Base-by-base conservation (phyloP, 2,797 vertebrate genomes). In the Diplodus puntazzo region DNA sequence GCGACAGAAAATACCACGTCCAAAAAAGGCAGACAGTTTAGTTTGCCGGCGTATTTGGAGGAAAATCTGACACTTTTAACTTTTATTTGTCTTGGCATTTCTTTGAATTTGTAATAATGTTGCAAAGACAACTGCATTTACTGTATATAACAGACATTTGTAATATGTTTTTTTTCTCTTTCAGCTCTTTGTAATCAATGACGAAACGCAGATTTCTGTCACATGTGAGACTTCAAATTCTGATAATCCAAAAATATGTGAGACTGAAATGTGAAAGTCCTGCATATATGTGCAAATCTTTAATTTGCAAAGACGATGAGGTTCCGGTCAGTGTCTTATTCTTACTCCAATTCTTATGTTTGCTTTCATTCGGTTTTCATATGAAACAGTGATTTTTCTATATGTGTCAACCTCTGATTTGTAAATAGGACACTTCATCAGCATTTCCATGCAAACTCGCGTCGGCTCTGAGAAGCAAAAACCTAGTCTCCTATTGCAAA, bases 381-480 rank as follows among this genome's bases (percentile, higher is more conserved):
- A 85, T 75, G 58, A 84, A 84, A 75, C 27, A 4, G 73, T 84
- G 52, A 62, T 79, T 88, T 46, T 90, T 85, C 34, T 88, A 73
- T 72, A 63, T 73, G 20, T 89, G 73, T 90, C 75, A 80, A 34
- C 74, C 62, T 88, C 75, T 71, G 71, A 83, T 87, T 90, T 93
- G 92, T 94, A 94, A 93, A 94, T 94, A 91, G 87, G 86, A 87
- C 83, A 84, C 80, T 73, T 85, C 77, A 84, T 92, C 88, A 88
- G 87, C 87, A 82, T 88, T 87, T 90, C 79, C 82, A 76, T 84
- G 79, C 83, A 79, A 87, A 81, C 61, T 61, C 74, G 68, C 81
- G 78, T 73, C 39, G 13, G 74, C 82, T 90, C 81, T 79, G 80
- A 87, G 84, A 88, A 80, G 88, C 85, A 91, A 89, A 88, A 88